Conservation (phyloP, 2,888 invertebrate species). For the Pilophorus perplexus region DNA sequence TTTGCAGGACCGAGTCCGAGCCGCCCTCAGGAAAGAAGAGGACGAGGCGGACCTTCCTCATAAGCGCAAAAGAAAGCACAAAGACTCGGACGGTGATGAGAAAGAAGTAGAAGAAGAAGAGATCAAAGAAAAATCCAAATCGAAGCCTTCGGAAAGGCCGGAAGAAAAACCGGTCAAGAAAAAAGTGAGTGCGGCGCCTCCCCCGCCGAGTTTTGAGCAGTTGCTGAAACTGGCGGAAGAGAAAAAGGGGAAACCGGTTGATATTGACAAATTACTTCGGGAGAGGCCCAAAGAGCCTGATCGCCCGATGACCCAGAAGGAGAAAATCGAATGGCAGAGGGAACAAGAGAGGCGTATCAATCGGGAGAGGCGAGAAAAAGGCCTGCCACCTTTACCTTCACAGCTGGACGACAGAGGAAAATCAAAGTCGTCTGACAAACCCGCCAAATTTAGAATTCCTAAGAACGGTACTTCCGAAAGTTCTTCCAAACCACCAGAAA, state of each 20-base stretch:
- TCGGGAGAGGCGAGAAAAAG: slow-evolving; percentile 33
- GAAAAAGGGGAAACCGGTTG: slow-evolving; percentile 76
- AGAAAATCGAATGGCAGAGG: slow-evolving; percentile 70
- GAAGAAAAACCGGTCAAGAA: slow-evolving; percentile 47
- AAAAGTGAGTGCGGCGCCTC: slow-evolving; percentile 62
- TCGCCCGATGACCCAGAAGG: slow-evolving; percentile 75
- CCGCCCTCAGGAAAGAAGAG: slow-evolving; percentile 67
- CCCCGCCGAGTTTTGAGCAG: slow-evolving; percentile 75
- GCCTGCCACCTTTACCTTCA: slow-evolving; percentile 23
- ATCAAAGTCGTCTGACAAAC: slow-evolving; percentile 11
- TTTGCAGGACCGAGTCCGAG: slow-evolving; percentile 65
- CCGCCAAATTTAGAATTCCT: slow-evolving; percentile 10
- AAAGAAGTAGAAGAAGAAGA: slow-evolving; percentile 51
- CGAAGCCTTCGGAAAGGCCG: background rate
- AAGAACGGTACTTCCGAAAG: slow-evolving; percentile 10
- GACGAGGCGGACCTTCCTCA: slow-evolving; percentile 71
- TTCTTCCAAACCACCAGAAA: no score
- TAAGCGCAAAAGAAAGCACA: slow-evolving; percentile 59
- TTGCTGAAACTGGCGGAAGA: slow-evolving; percentile 77
- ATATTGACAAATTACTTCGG: slow-evolving; percentile 59
- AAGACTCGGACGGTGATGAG: slow-evolving; percentile 49
- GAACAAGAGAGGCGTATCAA: slow-evolving; percentile 58
- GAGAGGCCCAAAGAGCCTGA: slow-evolving; percentile 59
- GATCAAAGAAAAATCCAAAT: slow-evolving; percentile 52
- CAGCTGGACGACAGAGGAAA: background rate